Conservation (phyloP, 2,797 vertebrate genomes). For the Limnodromus scolopaceus region DNA sequence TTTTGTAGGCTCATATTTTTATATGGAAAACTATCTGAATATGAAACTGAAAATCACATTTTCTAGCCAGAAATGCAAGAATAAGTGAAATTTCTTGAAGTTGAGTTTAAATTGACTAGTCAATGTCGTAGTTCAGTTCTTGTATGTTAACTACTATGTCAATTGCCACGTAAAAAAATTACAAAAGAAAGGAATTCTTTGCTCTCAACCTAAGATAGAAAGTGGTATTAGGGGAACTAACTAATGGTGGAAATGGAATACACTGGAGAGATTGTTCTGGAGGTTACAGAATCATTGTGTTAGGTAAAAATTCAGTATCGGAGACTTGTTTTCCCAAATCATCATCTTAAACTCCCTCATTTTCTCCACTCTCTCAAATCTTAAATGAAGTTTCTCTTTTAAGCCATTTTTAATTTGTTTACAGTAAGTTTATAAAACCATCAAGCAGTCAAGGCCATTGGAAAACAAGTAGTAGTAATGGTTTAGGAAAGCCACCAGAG, state of each 20-base stretch:
- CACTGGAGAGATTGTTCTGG: neutral
- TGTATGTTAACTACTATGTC: neutral
- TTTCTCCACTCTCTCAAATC: neutral
- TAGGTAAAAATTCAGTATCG: neutral
- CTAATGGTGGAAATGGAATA: neutral
- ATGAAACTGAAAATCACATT: neutral
- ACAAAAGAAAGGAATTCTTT: neutral
- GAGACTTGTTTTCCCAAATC: neutral
- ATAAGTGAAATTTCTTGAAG: neutral
- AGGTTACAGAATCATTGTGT: neutral
- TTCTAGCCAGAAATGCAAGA: neutral
- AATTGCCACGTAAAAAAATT: neutral
- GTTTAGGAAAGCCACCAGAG: neutral
- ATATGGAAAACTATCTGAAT: neutral
- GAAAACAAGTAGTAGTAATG: neutral
- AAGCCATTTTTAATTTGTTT: neutral
- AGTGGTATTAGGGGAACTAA: neutral
- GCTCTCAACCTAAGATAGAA: neutral
- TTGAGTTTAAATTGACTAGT: neutral
- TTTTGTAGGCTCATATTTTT: neutral
- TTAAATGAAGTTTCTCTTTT: neutral
- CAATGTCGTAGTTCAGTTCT: neutral
- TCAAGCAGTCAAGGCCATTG: neutral
- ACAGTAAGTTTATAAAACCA: neutral
- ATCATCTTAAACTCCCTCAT: neutral